These are phyloP conservation scores for Acarapis woodi DNA, from an alignment of 1,140 invertebrate species.

Conservation along the genomic window DNA sequence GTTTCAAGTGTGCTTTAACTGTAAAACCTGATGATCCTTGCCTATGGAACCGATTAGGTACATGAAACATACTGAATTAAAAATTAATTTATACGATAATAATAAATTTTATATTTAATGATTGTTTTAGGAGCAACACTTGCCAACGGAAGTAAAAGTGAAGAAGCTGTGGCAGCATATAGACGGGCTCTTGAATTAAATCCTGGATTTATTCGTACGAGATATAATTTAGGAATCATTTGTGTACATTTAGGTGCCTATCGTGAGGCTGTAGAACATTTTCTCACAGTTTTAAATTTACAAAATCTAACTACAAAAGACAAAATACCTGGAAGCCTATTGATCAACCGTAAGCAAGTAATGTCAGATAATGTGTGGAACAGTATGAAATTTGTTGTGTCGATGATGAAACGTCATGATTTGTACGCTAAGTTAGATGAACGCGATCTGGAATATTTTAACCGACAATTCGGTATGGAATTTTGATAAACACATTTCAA, in stretches of 20 bases:
- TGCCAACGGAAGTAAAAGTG: slow-evolving; percentile 73
- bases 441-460: slow-evolving; percentile 21
- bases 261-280: slow-evolving; percentile 79
- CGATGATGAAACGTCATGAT: slow-evolving; percentile 50
- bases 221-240: slow-evolving; percentile 91
- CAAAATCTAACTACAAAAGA: slow-evolving; percentile 38
- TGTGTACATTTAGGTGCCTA: slow-evolving; percentile 87
- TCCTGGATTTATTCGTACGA: slow-evolving; percentile 79
- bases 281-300: slow-evolving; percentile 67
- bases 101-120: too few relatives aligned
- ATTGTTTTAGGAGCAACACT: slow-evolving; percentile 89
- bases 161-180: slow-evolving; percentile 87
- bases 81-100: too few relatives aligned
- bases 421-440: slow-evolving; percentile 40
- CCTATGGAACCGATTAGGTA: slow-evolving; percentile 85
- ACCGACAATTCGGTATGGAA: slow-evolving; percentile 18
- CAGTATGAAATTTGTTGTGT: slow-evolving; percentile 60
- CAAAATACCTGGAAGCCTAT: slow-evolving; percentile 17
- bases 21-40: slow-evolving; percentile 60
- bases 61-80: too few relatives aligned
- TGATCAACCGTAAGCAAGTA: too few relatives aligned
- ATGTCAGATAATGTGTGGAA: slow-evolving; percentile 88
- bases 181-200: slow-evolving; percentile 59
- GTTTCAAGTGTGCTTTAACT: slow-evolving; percentile 62
- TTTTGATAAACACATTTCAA: too few relatives aligned